A percentile compares a stretch with the other conserved stretches of the same genome.
These are phyloP conservation scores for Eilema caniola DNA, from an alignment of 2,888 invertebrate species.

Conservation along the genomic window DNA sequence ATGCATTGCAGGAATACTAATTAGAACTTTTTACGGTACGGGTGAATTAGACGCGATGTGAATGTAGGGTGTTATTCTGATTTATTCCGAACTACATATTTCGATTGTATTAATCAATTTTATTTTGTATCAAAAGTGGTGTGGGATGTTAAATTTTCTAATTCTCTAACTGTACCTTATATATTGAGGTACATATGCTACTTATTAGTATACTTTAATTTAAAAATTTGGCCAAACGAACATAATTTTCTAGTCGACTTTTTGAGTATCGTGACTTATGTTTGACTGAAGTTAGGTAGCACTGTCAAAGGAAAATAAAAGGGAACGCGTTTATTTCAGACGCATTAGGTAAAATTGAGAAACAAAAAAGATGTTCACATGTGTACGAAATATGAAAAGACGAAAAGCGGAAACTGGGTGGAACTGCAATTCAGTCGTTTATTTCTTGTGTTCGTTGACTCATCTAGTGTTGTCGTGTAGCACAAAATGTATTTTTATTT, in stretches of 20 bases:
- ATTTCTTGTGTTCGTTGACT: background rate
- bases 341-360: background rate
- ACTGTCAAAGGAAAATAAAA: background rate
- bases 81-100: background rate
- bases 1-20: background rate
- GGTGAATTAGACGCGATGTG: background rate
- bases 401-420: background rate
- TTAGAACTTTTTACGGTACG: background rate
- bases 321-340: background rate
- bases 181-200: background rate
- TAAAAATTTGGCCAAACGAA: background rate
- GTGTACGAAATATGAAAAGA: background rate
- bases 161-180: too few relatives aligned
- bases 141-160: background rate
- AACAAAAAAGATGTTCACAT: background rate
- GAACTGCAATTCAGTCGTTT: background rate
- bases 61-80: background rate
- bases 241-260: background rate
- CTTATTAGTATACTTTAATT: background rate
- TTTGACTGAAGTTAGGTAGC: background rate
- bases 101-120: too few relatives aligned
- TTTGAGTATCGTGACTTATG: background rate
- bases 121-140: too few relatives aligned
- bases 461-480: background rate
- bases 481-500: background rate